A percentile compares a stretch with the other conserved stretches of the same genome.
Evolutionary conservation across 2,797 vertebrate genomes (phyloP).

Genomic region (Bradypus variegatus): DNA sequence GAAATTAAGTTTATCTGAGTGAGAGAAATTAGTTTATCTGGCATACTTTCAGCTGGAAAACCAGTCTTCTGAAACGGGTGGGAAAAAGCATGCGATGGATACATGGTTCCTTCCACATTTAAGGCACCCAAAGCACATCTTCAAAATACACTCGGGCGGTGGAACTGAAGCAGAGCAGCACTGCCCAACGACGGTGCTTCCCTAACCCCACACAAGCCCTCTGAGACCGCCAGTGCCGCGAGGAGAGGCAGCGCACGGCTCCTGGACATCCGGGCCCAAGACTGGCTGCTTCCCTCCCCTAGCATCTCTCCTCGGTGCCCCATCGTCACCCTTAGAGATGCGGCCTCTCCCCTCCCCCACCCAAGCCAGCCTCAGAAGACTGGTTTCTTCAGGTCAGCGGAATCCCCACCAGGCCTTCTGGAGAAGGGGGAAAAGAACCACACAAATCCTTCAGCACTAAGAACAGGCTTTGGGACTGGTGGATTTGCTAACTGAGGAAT

Average conservation of each 20-base stretch:
- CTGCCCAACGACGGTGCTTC: neutral
- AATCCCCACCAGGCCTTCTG: neutral
- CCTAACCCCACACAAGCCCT: neutral
- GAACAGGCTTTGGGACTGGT: neutral
- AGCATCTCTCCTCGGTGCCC: neutral
- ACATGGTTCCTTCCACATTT: neutral
- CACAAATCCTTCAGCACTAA: no score
- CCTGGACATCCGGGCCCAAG: fast-evolving
- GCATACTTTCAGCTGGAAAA: slow-evolving; percentile 49
- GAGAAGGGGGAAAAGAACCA: neutral
- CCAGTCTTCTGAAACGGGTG: slow-evolving; percentile 26
- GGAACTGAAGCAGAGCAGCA: neutral
- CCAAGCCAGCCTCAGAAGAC: neutral
- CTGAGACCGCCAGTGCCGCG: neutral
- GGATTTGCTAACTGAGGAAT: neutral
- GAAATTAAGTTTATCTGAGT: slow-evolving; percentile 59
- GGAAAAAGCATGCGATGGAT: neutral
- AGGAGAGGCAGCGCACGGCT: neutral
- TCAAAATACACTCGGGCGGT: neutral
- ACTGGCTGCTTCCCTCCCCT: no score
- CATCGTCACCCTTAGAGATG: fast-evolving
- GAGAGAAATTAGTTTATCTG: slow-evolving; percentile 64
- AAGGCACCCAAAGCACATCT: neutral
- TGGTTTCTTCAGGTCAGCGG: neutral
- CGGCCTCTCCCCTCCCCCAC: neutral